phyloP scores from a whole-genome alignment of 1,140 invertebrate species.

The Lineus longissimus region DNA sequence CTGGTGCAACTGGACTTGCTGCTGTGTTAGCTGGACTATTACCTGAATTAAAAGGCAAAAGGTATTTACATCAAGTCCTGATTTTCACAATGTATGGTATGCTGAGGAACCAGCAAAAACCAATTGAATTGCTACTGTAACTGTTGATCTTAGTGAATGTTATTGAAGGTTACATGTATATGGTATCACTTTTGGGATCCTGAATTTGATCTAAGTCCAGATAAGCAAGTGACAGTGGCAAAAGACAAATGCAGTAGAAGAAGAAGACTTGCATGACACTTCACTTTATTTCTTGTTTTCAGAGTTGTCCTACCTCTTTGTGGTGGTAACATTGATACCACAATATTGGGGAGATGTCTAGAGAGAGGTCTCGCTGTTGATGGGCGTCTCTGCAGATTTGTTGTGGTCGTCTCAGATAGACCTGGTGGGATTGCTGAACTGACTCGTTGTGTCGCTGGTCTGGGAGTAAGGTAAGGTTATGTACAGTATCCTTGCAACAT shows the following conservation, averaged over 20 bases:
- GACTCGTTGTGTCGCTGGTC: conserved; percentile 67
- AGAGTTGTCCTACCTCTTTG: conserved; percentile 79
- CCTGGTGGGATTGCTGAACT: conserved; percentile 83
- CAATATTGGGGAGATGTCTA: conserved; percentile 79
- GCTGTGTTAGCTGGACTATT: conserved; percentile 79
- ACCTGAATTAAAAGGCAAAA: conserved; percentile 80
- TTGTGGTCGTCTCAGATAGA: conserved; percentile 79
- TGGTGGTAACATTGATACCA: conserved; percentile 92
- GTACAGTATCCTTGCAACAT: background rate
- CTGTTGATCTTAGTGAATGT: too few relatives aligned
- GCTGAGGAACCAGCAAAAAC: background rate
- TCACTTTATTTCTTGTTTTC: conserved; percentile 5
- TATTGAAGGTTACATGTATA: too few relatives aligned
- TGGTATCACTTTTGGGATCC: too few relatives aligned
- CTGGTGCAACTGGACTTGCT: conserved; percentile 81
- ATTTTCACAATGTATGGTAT: too few relatives aligned
- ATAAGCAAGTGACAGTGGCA: too few relatives aligned
- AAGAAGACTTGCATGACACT: too few relatives aligned
- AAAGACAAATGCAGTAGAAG: conserved; percentile 10
- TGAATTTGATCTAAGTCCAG: too few relatives aligned
- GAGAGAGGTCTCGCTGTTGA: conserved; percentile 86
- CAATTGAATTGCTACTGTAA: too few relatives aligned
- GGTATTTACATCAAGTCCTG: conserved; percentile 57
- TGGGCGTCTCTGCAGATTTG: conserved; percentile 79
- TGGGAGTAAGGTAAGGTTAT: conserved; percentile 66